Evolutionary conservation across 2,888 invertebrate genomes (phyloP).

Genomic region (Homarus gammarus): DNA sequence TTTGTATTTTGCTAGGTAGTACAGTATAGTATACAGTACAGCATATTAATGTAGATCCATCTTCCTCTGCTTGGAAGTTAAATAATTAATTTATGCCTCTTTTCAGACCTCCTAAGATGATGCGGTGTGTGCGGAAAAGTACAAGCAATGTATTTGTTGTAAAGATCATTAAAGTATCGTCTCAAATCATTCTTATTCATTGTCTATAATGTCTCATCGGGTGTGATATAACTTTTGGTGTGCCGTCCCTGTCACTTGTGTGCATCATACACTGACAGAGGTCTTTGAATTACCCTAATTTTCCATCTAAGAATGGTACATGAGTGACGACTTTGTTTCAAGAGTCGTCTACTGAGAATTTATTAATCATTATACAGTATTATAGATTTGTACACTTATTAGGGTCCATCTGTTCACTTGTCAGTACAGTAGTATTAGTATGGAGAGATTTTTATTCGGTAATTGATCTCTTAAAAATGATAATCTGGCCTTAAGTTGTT

Average conservation of each 20-base stretch:
- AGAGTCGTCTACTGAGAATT: neutral
- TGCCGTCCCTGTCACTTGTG: slow-evolving; percentile 14
- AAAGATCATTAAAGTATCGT: neutral
- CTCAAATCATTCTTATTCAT: neutral
- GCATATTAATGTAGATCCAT: neutral
- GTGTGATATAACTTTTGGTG: slow-evolving; percentile 4
- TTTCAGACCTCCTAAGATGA: slow-evolving; percentile 48
- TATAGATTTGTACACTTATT: neutral
- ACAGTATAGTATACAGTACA: neutral
- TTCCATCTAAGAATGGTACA: neutral
- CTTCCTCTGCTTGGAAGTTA: neutral
- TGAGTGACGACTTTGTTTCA: neutral
- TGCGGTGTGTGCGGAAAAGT: slow-evolving; percentile 3
- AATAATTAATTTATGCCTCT: neutral
- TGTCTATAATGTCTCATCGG: slow-evolving; percentile 10
- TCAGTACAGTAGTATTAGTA: neutral
- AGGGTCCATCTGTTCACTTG: neutral
- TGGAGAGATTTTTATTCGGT: neutral
- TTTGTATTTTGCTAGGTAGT: neutral
- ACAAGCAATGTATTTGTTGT: slow-evolving; percentile 18
- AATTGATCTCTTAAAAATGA: slow-evolving; percentile 10
- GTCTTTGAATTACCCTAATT: neutral
- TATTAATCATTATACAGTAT: neutral
- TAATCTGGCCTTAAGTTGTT: slow-evolving; percentile 32
- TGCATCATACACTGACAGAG: neutral